Conservation (phyloP, 1,140 invertebrate genomes). For the Microplitis demolitor region DNA sequence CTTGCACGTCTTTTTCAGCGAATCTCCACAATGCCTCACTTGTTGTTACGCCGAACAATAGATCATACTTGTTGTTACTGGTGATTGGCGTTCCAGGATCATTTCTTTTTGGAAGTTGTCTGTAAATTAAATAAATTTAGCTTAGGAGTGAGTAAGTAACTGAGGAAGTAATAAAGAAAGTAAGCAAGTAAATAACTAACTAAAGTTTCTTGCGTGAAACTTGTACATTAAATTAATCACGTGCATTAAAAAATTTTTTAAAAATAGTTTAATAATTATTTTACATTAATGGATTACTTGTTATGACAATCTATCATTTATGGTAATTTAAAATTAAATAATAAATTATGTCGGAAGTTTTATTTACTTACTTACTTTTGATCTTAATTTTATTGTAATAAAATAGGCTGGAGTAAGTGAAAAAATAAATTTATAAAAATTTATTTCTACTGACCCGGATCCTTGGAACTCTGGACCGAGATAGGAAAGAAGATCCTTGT, state of each 20-base stretch:
- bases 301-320: no score
- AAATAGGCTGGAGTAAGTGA: neutral
- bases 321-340: no score
- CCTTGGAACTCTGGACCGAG: constrained; percentile 73
- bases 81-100: constrained; percentile 59
- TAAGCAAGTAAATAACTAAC: no score
- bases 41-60: constrained; percentile 83
- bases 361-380: no score
- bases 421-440: neutral
- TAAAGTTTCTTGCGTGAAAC: no score
- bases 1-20: constrained; percentile 79
- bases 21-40: constrained; percentile 84
- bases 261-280: no score
- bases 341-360: no score
- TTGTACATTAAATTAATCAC: no score
- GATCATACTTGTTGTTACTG: constrained; percentile 71
- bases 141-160: neutral
- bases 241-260: no score
- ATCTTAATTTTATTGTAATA: no score
- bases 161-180: no score
- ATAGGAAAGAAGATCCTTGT: constrained; percentile 74
- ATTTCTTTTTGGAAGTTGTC: constrained; percentile 49
- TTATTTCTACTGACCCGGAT: constrained; percentile 58
- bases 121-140: constrained; percentile 25
- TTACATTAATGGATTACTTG: no score